These are phyloP conservation scores for Lordiphosa andalusiaca DNA, from an alignment of 2,888 invertebrate species.

Conservation along the genomic window DNA sequence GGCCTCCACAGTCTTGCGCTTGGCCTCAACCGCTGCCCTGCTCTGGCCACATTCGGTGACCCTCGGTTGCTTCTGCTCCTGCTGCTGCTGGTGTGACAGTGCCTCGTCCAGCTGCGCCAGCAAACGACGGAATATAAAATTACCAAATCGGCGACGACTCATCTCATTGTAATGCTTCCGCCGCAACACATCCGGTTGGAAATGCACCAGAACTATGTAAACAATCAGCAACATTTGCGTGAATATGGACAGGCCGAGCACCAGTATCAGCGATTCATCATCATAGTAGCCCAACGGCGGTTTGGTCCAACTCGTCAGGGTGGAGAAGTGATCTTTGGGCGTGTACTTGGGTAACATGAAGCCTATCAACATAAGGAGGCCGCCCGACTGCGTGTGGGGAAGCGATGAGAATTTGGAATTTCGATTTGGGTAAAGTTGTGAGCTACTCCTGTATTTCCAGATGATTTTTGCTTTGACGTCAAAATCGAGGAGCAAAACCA, in stretches of 20 bases:
- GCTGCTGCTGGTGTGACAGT: too few species aligned
- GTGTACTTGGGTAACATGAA: background rate
- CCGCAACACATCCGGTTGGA: constrained; percentile 22
- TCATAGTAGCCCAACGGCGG: background rate
- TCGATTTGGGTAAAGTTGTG: background rate
- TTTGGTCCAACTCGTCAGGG: background rate
- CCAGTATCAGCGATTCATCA: constrained; percentile 30
- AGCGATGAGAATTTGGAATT: constrained; percentile 5
- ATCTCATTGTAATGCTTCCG: constrained; percentile 25
- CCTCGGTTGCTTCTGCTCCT: too few species aligned
- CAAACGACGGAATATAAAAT: constrained; percentile 48
- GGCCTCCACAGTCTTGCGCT: constrained; percentile 20
- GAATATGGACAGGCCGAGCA: constrained; percentile 25
- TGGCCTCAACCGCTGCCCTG: constrained; percentile 5
- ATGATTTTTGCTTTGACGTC: too few species aligned
- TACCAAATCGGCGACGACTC: constrained; percentile 31
- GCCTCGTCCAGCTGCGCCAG: constrained; percentile 40
- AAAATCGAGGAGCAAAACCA: too few species aligned
- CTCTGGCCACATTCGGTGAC: too few species aligned
- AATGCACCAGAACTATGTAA: constrained; percentile 22
- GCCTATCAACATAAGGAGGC: background rate
- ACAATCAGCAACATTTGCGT: constrained; percentile 35
- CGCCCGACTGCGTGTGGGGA: background rate
- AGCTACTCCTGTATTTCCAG: too few species aligned
- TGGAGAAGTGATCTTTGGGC: background rate